Base-by-base conservation (phyloP, 2,113 vertebrate species). In the Dolichotis patagonum region DNA sequence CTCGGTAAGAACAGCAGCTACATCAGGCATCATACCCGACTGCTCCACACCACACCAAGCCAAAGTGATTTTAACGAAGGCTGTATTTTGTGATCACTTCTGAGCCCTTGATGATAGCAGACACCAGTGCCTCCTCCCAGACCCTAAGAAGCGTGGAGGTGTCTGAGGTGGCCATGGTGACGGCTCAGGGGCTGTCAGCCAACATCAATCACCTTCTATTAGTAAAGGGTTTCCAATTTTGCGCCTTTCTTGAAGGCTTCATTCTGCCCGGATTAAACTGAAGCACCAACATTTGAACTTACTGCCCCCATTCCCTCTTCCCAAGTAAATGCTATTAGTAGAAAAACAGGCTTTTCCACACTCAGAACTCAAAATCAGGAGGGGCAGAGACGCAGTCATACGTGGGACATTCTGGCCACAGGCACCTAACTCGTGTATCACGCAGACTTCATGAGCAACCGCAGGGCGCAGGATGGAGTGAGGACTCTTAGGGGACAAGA, bases 161-260 rank as follows among this genome's bases (percentile, higher is more conserved):
- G 85, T 77, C 52, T 0, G 77, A 58, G 92, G 92, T 22, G 26
- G 93, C 84, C 92, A 52, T 1, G 83, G 90, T 30, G 73, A 75
- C 0, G n/a, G 73, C 56, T 60, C 71, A 17, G 82, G 78, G 86
- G 82, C 90, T 96, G 97, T 97, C 97, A 97, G 90, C 41, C 71
- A 54, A 46, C 43, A 97, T 97, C 97, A 77, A 83, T 97, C 97
- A 98, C 95, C 85, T 95, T 94, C 95, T 65, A 97, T 98, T 97
- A 97, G 52, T 54, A 26, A 84, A 91, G 96, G 71, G 20, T 93
- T 97, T 97, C 87, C 96, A 96, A 96, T 97, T 96, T 96, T 92
- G 94, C 0, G n/a, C 69, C 69, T 84, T 94, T 96, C 90, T 96
- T 90, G 43, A 60, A 96, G 91, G 88, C 82, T 97, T 90, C 43